These are phyloP conservation scores for Scolopax mira DNA, from an alignment of 2,113 vertebrate species.

Conservation along the genomic window DNA sequence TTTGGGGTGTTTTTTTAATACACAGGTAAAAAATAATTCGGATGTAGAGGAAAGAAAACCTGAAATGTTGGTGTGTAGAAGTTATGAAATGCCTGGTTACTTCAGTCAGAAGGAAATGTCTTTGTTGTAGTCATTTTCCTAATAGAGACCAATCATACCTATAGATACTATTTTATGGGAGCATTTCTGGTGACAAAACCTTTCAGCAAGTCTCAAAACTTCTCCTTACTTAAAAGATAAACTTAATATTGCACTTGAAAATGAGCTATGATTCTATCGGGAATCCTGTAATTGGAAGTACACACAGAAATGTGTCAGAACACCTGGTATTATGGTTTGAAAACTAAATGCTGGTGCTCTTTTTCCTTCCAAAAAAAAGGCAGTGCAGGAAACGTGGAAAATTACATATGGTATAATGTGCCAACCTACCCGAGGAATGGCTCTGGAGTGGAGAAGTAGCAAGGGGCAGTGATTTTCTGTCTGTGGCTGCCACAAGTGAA, in stretches of 20 bases:
- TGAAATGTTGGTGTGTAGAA: neutral
- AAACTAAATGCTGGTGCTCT: neutral
- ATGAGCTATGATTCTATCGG: neutral
- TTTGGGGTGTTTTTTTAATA: neutral
- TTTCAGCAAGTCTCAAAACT: neutral
- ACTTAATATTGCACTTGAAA: neutral
- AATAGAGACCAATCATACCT: neutral
- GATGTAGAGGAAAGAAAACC: neutral
- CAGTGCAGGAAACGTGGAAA: neutral
- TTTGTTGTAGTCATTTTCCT: neutral
- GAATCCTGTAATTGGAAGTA: neutral
- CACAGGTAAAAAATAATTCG: neutral
- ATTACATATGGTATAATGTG: accelerated
- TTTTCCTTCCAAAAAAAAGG: neutral
- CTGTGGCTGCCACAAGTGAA: neutral
- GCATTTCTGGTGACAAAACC: neutral
- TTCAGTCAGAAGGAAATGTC: neutral
- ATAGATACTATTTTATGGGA: neutral
- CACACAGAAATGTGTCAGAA: neutral
- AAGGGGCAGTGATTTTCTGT: neutral
- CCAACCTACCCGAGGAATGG: neutral
- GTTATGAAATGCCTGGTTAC: neutral
- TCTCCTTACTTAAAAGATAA: neutral
- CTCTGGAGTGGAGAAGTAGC: neutral
- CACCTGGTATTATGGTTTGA: neutral